A percentile compares a stretch with the other conserved stretches of the same genome.
Evolutionary conservation across 2,113 vertebrate species (phyloP).

Genomic region (Lepisosteus oculatus): DNA sequence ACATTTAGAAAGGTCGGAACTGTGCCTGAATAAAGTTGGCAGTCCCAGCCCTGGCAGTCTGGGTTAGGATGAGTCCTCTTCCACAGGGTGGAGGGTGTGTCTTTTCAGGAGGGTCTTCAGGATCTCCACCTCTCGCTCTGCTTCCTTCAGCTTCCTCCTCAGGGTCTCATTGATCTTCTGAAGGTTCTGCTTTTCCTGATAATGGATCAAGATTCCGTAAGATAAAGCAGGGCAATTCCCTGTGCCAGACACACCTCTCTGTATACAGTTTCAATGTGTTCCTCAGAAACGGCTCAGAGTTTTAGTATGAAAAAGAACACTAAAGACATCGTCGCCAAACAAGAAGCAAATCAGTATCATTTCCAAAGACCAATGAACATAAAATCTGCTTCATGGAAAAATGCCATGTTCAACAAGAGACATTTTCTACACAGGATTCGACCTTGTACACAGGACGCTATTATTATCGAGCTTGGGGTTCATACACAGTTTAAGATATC

Average conservation of each 20-base stretch:
- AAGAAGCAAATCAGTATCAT: too few species aligned
- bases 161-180: conserved; percentile 81
- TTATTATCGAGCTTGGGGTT: too few species aligned
- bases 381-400: not conserved
- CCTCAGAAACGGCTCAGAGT: not conserved
- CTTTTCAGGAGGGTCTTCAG: conserved; percentile 70
- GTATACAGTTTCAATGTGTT: not conserved
- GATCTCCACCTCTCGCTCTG: conserved; percentile 81
- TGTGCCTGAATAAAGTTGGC: not conserved
- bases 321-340: not conserved
- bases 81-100: conserved; percentile 55
- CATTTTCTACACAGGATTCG: too few species aligned
- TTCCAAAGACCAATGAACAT: not conserved
- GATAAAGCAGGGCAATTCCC: not conserved
- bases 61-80: conserved; percentile 59
- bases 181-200: conserved; percentile 79
- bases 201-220: conserved; percentile 11
- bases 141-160: conserved; percentile 78
- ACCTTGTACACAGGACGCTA: too few species aligned
- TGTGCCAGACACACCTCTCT: conserved; percentile 1
- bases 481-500: too few species aligned
- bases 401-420: not conserved
- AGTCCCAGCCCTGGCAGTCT: conserved; percentile 31
- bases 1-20: not conserved
- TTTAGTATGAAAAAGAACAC: too few species aligned